These are phyloP conservation scores for Ommatoiulus sabulosus DNA, from an alignment of 2,888 invertebrate species.

Conservation along the genomic window DNA sequence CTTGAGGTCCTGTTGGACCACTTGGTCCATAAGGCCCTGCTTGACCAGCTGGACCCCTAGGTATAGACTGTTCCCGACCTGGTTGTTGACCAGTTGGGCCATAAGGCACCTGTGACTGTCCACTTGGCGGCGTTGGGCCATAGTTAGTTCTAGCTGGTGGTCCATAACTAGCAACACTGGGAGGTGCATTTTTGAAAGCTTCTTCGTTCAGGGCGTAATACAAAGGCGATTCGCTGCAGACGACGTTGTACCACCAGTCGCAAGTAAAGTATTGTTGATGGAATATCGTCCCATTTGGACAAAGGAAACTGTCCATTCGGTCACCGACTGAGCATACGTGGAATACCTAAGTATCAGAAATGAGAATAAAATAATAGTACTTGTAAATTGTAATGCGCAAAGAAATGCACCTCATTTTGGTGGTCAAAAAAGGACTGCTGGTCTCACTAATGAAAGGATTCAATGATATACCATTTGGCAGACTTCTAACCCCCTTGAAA, in stretches of 20 bases:
- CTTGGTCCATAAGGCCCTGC: not conserved
- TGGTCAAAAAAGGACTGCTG: too few species aligned
- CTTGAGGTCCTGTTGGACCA: conserved; percentile 7
- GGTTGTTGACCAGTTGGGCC: conserved; percentile 38
- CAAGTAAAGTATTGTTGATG: conserved; percentile 59
- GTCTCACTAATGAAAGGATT: too few species aligned
- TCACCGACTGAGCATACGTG: conserved; percentile 49
- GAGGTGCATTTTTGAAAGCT: conserved; percentile 29
- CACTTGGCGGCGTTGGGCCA: not conserved
- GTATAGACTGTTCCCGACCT: not conserved
- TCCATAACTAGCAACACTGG: not conserved
- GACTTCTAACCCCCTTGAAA: too few species aligned
- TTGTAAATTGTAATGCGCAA: too few species aligned
- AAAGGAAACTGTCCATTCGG: conserved; percentile 51
- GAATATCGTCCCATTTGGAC: conserved; percentile 55
- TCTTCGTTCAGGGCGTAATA: conserved; percentile 51
- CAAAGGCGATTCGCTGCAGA: conserved; percentile 47
- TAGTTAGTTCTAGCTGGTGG: not conserved
- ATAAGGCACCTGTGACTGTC: conserved; percentile 42
- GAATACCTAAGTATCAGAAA: conserved; percentile 51
- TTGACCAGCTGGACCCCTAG: not conserved
- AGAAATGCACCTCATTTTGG: too few species aligned
- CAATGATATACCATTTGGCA: too few species aligned
- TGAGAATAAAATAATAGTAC: not conserved
- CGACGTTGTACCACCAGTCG: conserved; percentile 60